phyloP scores from a whole-genome alignment of 2,113 vertebrate genomes.

The Myrmecophaga tridactyla region DNA sequence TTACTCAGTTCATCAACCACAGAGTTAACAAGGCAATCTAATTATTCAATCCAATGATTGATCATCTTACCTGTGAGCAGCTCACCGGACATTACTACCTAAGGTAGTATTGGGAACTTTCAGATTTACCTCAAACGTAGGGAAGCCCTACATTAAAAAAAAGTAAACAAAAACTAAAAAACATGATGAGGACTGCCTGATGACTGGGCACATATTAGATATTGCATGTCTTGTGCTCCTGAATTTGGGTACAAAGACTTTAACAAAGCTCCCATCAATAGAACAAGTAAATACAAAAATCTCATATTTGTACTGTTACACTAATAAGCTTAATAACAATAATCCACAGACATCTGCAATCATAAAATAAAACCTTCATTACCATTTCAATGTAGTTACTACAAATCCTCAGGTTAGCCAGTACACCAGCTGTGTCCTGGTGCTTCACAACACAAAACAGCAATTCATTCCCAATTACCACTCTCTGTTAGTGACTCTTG shows the following conservation, averaged over 20 bases:
- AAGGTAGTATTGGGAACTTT: background rate
- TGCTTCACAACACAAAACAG: constrained; percentile 82
- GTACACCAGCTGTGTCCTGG: constrained; percentile 82
- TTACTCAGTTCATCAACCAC: background rate
- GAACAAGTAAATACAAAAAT: constrained; percentile 76
- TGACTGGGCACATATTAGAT: background rate
- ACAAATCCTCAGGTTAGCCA: constrained; percentile 83
- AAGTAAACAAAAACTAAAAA: too few species aligned
- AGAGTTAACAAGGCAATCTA: background rate
- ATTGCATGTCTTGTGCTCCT: constrained; percentile 48
- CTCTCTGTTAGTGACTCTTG: constrained; percentile 82
- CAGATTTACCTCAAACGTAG: background rate
- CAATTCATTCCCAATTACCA: constrained; percentile 85
- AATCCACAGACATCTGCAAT: constrained; percentile 83
- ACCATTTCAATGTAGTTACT: constrained; percentile 84
- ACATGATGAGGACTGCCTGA: background rate
- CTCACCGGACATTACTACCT: background rate
- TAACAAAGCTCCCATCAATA: constrained; percentile 72
- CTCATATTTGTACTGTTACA: constrained; percentile 81
- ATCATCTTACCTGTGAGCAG: background rate
- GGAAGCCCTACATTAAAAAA: background rate
- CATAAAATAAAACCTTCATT: constrained; percentile 86
- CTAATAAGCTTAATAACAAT: constrained; percentile 86
- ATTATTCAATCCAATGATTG: background rate
- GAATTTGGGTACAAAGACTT: constrained; percentile 71